A percentile compares a stretch with the other conserved stretches of the same genome.
Conservation (phyloP, 2,113 vertebrate species). For the Stigmatopora argus region DNA sequence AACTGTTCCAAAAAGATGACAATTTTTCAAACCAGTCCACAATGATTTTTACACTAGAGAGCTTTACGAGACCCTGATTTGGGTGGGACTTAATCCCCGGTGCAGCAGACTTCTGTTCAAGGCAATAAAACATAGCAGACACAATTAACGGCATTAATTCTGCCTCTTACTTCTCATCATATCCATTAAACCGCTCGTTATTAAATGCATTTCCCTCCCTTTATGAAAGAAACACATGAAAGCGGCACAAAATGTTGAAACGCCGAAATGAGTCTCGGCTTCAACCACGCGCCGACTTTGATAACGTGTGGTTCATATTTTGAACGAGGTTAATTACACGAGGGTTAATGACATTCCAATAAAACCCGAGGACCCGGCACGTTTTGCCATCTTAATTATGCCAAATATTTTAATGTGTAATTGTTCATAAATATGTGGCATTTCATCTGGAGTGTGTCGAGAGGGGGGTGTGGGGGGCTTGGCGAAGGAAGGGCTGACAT, state of each 20-base stretch:
- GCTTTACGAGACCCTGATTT: conserved; percentile 16
- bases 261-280: conserved; percentile 69
- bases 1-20: too few relatives aligned
- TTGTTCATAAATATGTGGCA: conserved; percentile 68
- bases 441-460: neutral
- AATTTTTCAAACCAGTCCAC: too few relatives aligned
- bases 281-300: conserved; percentile 76
- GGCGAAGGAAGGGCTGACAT: conserved; percentile 5
- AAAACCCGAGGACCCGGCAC: conserved; percentile 62
- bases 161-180: conserved; percentile 39
- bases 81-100: conserved; percentile 9
- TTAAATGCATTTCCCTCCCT: conserved; percentile 53
- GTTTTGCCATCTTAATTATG: conserved; percentile 59
- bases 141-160: conserved; percentile 53
- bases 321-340: conserved; percentile 74
- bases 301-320: conserved; percentile 75
- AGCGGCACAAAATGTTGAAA: conserved; percentile 56
- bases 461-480: conserved; percentile 2
- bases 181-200: conserved; percentile 64
- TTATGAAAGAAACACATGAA: conserved; percentile 62
- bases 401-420: conserved; percentile 70
- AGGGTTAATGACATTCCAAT: conserved; percentile 72
- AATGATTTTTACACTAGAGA: conserved; percentile 9
- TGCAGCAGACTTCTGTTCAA: conserved; percentile 40
- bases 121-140: conserved; percentile 36